Percentiles rank a stretch among this genome's conserved stretches.
Evolutionary conservation across 2,113 vertebrate species (phyloP).

Genomic region (Ramphastos sulfuratus): DNA sequence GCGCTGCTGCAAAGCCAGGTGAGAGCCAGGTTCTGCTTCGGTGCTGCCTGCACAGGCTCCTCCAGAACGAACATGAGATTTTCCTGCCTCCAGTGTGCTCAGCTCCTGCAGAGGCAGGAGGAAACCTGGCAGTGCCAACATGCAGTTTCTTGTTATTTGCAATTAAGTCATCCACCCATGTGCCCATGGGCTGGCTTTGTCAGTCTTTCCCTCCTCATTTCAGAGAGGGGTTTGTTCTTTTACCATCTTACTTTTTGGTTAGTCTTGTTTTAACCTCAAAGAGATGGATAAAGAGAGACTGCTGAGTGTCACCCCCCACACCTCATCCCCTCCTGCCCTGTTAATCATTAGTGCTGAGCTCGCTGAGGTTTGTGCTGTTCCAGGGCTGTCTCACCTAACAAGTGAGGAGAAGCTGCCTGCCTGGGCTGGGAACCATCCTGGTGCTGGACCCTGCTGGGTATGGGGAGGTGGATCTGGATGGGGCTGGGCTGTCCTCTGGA

Average conservation of each 20-base stretch:
- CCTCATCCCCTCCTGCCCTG: background rate
- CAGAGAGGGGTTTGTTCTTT: background rate
- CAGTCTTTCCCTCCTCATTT: background rate
- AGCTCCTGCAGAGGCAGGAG: background rate
- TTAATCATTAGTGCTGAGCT: slow-evolving; percentile 44
- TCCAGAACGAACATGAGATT: background rate
- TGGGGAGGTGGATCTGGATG: background rate
- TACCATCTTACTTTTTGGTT: background rate
- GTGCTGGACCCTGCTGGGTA: background rate
- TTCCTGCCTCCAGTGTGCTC: background rate
- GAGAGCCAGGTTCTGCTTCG: background rate
- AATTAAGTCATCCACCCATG: background rate
- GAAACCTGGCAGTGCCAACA: background rate
- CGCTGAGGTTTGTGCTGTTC: slow-evolving; percentile 9
- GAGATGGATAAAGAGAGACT: background rate
- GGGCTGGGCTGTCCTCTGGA: background rate
- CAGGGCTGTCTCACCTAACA: background rate
- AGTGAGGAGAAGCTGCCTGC: background rate
- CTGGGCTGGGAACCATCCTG: background rate
- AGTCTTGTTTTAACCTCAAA: background rate
- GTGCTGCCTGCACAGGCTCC: background rate
- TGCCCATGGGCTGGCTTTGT: background rate
- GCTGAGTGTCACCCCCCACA: background rate
- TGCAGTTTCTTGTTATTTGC: background rate
- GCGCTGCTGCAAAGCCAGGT: rapidly evolving